phyloP scores from a whole-genome alignment of 53 echinoderm and acorn worm genomes.

The Hippasteria phrygiana region DNA sequence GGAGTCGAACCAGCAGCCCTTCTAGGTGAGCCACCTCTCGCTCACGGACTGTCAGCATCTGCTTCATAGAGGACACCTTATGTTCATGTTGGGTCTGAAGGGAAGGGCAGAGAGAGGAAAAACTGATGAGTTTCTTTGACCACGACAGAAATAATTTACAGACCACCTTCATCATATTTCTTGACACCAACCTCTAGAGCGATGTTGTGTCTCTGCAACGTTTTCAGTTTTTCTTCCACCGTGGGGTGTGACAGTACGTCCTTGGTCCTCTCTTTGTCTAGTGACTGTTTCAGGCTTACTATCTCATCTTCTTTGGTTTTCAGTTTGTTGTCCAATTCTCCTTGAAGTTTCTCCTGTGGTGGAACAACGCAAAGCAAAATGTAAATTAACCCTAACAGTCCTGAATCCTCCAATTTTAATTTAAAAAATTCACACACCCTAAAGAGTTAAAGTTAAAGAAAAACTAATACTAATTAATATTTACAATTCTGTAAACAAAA shows the following conservation, averaged over 20 bases:
- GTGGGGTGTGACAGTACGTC: constrained; percentile 71
- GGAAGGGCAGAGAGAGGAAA: not conserved
- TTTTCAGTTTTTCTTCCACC: constrained; percentile 72
- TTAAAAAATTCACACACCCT: too few species aligned
- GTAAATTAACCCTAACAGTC: too few species aligned
- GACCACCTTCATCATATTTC: too few species aligned
- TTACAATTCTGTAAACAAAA: too few species aligned
- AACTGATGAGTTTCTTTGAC: not conserved
- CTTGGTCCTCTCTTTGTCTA: constrained; percentile 67
- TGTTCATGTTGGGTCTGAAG: constrained; percentile 62
- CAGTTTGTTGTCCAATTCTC: constrained; percentile 71
- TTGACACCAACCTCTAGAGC: constrained; percentile 7
- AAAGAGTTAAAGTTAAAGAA: too few species aligned
- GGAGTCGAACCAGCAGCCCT: constrained; percentile 76
- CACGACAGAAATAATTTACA: too few species aligned
- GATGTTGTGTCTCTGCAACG: constrained; percentile 49
- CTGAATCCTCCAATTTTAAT: too few species aligned
- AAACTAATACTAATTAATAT: too few species aligned
- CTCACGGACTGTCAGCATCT: constrained; percentile 82
- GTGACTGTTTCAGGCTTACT: constrained; percentile 69
- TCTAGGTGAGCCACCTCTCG: constrained; percentile 92
- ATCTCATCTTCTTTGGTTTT: constrained; percentile 77
- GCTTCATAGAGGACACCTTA: constrained; percentile 76
- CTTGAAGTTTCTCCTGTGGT: constrained; percentile 68
- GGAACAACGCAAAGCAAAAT: not conserved